These are phyloP conservation scores for Phaethon lepturus DNA, from an alignment of 2,113 vertebrate genomes.

Conservation along the genomic window DNA sequence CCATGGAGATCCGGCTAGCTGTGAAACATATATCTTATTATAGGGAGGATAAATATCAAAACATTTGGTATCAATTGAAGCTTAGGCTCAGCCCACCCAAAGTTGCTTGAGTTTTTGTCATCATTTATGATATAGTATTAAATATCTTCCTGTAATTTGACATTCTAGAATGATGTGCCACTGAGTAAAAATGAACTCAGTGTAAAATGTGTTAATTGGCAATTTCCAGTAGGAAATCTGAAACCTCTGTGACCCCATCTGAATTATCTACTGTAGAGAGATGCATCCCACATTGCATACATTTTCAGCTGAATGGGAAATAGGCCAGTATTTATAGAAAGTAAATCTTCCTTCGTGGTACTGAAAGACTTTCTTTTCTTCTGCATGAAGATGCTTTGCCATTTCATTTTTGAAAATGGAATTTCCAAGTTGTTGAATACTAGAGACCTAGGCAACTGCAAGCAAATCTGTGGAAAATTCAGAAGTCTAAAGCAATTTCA, in stretches of 20 bases:
- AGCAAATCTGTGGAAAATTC: neutral
- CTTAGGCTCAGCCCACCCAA: conserved; percentile 17
- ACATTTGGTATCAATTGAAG: conserved; percentile 58
- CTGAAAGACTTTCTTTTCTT: neutral
- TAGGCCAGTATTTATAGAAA: conserved; percentile 8
- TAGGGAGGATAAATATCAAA: conserved; percentile 15
- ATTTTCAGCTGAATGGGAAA: conserved; percentile 23
- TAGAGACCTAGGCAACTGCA: neutral
- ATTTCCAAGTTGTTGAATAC: conserved; percentile 1
- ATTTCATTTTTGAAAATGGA: neutral
- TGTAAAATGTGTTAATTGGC: conserved; percentile 47
- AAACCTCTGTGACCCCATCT: conserved; percentile 35
- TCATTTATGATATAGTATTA: conserved; percentile 43
- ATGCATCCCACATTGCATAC: conserved; percentile 46
- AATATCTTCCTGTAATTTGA: conserved; percentile 51
- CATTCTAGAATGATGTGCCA: conserved; percentile 20
- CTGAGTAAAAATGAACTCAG: conserved; percentile 28
- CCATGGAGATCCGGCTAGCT: neutral
- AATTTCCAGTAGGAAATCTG: conserved; percentile 69
- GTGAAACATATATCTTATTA: conserved; percentile 31
- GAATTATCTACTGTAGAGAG: conserved; percentile 13
- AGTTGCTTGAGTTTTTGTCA: conserved; percentile 38
- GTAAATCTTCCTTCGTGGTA: neutral
- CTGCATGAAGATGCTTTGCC: neutral
- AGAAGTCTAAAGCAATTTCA: conserved; percentile 3